A percentile compares a stretch with the other conserved stretches of the same genome.
These are phyloP conservation scores for Mesocricetus auratus DNA, from an alignment of 2,113 vertebrate species.

Conservation along the genomic window DNA sequence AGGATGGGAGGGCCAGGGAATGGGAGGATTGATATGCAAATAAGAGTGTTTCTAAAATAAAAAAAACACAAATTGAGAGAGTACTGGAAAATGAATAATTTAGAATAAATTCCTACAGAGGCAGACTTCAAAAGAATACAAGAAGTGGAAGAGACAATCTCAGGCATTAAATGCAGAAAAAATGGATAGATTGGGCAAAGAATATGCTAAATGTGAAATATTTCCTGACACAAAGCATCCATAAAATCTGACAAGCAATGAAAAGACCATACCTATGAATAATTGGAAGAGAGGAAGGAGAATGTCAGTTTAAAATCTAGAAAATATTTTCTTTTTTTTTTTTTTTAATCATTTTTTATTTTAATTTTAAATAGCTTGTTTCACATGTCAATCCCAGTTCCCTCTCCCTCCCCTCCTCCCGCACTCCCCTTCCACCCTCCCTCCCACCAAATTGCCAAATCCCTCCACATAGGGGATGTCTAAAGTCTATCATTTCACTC, in stretches of 20 bases:
- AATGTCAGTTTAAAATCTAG: not conserved
- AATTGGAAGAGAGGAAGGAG: not conserved
- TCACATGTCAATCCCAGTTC: too few relatives aligned
- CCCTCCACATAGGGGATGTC: too few relatives aligned
- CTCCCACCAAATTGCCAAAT: too few relatives aligned
- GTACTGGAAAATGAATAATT: not conserved
- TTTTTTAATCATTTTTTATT: too few relatives aligned
- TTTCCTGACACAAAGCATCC: not conserved
- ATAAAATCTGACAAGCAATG: not conserved
- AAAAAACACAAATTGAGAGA: not conserved
- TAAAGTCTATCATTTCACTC: too few relatives aligned
- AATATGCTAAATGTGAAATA: not conserved
- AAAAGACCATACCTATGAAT: not conserved
- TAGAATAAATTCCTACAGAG: not conserved
- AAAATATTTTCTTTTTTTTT: not conserved
- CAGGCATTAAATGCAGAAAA: not conserved
- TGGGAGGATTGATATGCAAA: too few relatives aligned
- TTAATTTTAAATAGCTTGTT: too few relatives aligned
- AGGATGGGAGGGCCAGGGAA: too few relatives aligned
- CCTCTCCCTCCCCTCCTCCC: too few relatives aligned
- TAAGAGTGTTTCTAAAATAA: too few relatives aligned
- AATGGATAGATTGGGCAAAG: not conserved
- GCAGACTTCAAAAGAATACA: not conserved
- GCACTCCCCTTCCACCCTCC: too few relatives aligned
- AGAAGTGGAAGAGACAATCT: not conserved